Evolutionary conservation across 1,140 invertebrate genomes (phyloP), one percentile per base, ranked within the genome.

Genomic region (Dreissena polymorpha): DNA sequence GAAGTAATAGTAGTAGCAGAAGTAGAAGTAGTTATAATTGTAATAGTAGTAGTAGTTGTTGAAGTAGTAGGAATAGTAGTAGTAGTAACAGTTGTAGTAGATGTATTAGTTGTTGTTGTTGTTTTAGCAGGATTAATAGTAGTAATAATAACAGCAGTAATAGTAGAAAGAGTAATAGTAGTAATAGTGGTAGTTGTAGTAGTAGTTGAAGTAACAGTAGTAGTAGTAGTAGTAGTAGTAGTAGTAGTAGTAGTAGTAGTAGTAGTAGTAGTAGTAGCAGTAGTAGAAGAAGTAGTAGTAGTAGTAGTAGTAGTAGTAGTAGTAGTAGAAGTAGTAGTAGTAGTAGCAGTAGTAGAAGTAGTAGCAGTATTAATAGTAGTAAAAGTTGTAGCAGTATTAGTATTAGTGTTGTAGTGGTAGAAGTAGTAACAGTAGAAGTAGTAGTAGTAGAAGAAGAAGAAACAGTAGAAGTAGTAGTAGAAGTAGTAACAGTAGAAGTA

Each of bases 181-280:
- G n/a, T n/a, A n/a, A n/a, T n/a, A n/a, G n/a, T n/a, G n/a, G n/a
- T n/a, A n/a, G n/a, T n/a, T n/a, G n/a, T n/a, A n/a, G n/a, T n/a
- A n/a, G n/a, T n/a, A n/a, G n/a, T n/a, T n/a, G n/a, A n/a, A n/a
- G n/a, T n/a, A n/a, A n/a, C n/a, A n/a, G n/a, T n/a, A n/a, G n/a
- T n/a, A n/a, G n/a, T n/a, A n/a, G n/a, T 55, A 55, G 53, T 55
- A 55, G 53, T 55, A 55, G 53, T 55, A 55, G 53, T 55, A 55
- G 53, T 55, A 55, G 53, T 55, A 55, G 53, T 55, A 55, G 53
- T 55, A 55, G 53, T 55, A 55, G 53, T 55, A 55, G 53, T 55
- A 55, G 53, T 55, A 55, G 53, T 55, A 55, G 53, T 55, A 55
- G 53, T 55, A 55, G 53, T 55, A 55, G 53, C 18, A 55, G 53